phyloP scores from a whole-genome alignment of 2,888 invertebrate genomes.

The Biston stratarius region DNA sequence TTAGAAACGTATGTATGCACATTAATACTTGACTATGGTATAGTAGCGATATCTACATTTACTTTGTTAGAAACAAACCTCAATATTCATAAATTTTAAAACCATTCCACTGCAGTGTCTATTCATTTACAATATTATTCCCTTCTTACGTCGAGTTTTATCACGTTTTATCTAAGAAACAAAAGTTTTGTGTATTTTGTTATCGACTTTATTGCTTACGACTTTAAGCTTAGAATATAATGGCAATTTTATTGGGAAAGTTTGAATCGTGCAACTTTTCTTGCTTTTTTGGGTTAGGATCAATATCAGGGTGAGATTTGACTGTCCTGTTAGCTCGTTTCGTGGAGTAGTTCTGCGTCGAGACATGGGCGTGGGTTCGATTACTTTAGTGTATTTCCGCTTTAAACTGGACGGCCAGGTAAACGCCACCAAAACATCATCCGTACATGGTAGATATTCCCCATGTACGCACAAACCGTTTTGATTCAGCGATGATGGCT shows the following conservation, averaged over 20 bases:
- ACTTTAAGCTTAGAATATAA: constrained; percentile 21
- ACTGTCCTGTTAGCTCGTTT: too few relatives aligned
- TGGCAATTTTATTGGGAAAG: constrained; percentile 23
- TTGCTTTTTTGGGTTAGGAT: constrained; percentile 17
- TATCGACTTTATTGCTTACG: constrained; percentile 21
- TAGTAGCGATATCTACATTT: background rate
- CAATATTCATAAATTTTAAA: constrained; percentile 7
- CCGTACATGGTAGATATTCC: too few relatives aligned
- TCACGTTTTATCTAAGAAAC: constrained; percentile 10
- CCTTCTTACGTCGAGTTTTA: constrained; percentile 6
- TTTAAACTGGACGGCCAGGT: too few relatives aligned
- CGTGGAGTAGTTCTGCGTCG: too few relatives aligned
- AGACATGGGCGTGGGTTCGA: too few relatives aligned
- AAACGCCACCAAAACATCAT: too few relatives aligned
- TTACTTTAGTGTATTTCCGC: too few relatives aligned
- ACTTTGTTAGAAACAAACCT: constrained; percentile 3
- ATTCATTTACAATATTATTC: constrained; percentile 26
- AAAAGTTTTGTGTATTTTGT: constrained; percentile 17
- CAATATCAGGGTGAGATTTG: background rate
- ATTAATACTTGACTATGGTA: too few relatives aligned
- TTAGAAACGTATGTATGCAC: too few relatives aligned
- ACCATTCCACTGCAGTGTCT: constrained; percentile 6
- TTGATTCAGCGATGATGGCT: too few relatives aligned
- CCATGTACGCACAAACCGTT: too few relatives aligned
- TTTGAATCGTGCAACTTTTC: constrained; percentile 15